These are phyloP conservation scores for Agonopterix arenella DNA, from an alignment of 2,888 invertebrate species.

Conservation along the genomic window DNA sequence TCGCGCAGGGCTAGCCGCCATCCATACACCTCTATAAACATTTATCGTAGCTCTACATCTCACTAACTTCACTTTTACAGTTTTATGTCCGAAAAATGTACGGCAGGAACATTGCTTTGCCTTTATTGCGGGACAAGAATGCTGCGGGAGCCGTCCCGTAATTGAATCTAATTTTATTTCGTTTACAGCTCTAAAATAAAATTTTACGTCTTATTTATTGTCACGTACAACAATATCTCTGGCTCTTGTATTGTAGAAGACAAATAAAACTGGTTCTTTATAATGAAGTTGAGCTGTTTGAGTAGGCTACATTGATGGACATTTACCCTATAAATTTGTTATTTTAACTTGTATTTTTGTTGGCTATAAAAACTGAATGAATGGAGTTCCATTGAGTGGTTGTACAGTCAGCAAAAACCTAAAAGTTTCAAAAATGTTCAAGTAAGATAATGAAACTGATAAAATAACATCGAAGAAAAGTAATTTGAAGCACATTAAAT, in stretches of 20 bases:
- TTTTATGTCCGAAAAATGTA: conserved; percentile 76
- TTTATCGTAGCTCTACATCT: conserved; percentile 72
- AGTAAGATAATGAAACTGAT: too few species aligned
- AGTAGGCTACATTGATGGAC: too few species aligned
- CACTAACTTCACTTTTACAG: conserved; percentile 73
- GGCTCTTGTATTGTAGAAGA: conserved; percentile 29
- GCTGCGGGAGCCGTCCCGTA: conserved; percentile 57
- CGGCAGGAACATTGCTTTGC: conserved; percentile 57
- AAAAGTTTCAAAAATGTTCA: too few species aligned
- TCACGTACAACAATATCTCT: conserved; percentile 58
- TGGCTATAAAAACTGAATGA: too few species aligned
- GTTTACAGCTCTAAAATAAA: conserved; percentile 72
- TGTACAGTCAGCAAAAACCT: too few species aligned
- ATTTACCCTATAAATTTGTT: too few species aligned
- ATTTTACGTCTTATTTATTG: conserved; percentile 74
- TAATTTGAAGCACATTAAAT: too few species aligned
- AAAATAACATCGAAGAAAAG: too few species aligned
- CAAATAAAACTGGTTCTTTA: conserved; percentile 34
- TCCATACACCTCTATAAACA: conserved; percentile 54
- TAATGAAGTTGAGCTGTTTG: conserved; percentile 27
- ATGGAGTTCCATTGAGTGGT: too few species aligned
- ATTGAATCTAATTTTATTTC: conserved; percentile 76
- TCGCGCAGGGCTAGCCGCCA: background rate
- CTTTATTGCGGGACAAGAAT: conserved; percentile 67
- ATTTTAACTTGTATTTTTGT: too few species aligned